A percentile compares a stretch with the other conserved stretches of the same genome.
Evolutionary conservation across 2,113 vertebrate genomes (phyloP).

Genomic region (Muntiacus muntjak): DNA sequence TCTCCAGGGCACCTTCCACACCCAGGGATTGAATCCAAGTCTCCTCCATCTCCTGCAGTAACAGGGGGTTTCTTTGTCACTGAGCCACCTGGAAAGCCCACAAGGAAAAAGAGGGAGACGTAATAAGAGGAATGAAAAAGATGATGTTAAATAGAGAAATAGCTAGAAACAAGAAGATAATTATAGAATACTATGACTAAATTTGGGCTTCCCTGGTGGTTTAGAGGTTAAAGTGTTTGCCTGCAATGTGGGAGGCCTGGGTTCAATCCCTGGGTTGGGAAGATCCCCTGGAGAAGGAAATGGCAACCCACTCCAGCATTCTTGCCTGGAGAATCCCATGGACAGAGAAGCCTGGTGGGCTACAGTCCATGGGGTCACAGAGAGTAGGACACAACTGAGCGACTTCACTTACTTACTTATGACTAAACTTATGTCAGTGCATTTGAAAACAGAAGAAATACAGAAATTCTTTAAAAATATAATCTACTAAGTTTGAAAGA

Average conservation of each 20-base stretch:
- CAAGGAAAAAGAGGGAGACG: not conserved
- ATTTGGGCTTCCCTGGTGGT: not conserved
- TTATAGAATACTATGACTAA: not conserved
- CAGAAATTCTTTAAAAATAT: not conserved
- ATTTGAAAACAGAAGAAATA: not conserved
- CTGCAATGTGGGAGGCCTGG: not conserved
- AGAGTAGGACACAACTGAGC: not conserved
- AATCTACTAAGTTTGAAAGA: not conserved
- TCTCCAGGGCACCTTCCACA: not conserved
- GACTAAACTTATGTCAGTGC: not conserved
- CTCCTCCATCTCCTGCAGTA: not conserved
- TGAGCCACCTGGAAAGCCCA: not conserved
- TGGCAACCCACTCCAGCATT: not conserved
- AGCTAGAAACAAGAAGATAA: not conserved
- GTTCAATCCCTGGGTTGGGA: accelerated
- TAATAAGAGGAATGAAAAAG: not conserved
- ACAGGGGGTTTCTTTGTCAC: not conserved
- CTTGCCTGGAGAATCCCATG: not conserved
- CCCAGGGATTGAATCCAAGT: not conserved
- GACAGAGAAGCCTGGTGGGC: not conserved
- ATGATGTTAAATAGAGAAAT: not conserved
- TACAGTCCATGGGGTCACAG: not conserved
- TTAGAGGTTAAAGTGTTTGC: not conserved
- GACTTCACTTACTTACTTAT: not conserved
- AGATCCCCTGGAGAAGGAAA: not conserved